Base-by-base conservation (phyloP, 1,140 invertebrate genomes). In the Polypedilum pembai region DNA sequence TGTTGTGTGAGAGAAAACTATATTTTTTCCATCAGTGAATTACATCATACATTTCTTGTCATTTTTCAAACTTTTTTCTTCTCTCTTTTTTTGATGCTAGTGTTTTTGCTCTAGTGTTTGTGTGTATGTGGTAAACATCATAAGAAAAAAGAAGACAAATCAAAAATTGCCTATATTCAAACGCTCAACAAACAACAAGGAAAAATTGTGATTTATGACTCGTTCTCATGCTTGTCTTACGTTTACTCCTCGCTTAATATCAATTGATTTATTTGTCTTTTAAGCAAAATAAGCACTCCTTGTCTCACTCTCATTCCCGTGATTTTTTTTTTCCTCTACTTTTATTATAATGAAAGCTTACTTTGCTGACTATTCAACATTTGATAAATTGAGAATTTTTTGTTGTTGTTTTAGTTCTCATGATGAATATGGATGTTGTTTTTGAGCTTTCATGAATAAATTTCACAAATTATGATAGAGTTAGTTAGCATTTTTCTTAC, bases 211-310 rank as follows among this genome's bases (percentile, higher is more conserved):
- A 69, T 69, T 69, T 69, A 69, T 69, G 65, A 21, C 18, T 69
- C 65, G 20, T 21, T 18, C 17, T 69, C 17, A 20, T 69, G 17
- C 65, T 20, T 69, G 65, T 69, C 65, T 20, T 20, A 18, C 17
- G 17, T 69, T 69, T 69, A 21, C 20, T 21, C 4, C 20, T 69
- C 65, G 65, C 17, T 69, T 69, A 69, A 69, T 69, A 69, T 69
- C 65, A 69, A 69, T 69, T 69, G 65, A 69, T 69, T 69, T 69
- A 69, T 69, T 69, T 69, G 20, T 69, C 20, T 69, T 69, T 69
- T 69, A 69, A 18, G 65, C 65, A 69, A 69, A 69, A 56, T 33
- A 33, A 33, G 24, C 24, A 33, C 24, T 33, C 24, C 24, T 33
- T 33, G 24, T 33, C 24, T 33, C 5, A 3, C 24, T 33, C 5